A percentile compares a stretch with the other conserved stretches of the same genome.
Evolutionary conservation across 2,797 vertebrate genomes (phyloP).

Genomic region (Simalia tracyae): DNA sequence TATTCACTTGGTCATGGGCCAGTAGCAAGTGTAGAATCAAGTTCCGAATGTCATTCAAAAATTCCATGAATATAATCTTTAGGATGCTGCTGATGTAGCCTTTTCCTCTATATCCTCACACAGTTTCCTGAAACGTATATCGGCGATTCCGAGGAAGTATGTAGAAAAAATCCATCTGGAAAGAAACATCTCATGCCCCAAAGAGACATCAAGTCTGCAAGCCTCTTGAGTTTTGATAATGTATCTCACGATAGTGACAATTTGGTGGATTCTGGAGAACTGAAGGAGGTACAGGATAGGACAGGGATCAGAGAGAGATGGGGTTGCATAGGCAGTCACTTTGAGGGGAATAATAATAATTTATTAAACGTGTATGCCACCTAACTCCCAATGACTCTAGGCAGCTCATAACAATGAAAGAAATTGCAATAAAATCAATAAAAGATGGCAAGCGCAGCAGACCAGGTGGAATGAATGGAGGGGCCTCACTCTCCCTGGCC

Average conservation of each 20-base stretch:
- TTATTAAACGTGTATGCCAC: not conserved
- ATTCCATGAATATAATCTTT: not conserved
- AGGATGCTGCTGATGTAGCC: not conserved
- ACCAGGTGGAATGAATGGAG: not conserved
- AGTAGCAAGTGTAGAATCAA: not conserved
- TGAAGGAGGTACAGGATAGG: not conserved
- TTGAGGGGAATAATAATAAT: not conserved
- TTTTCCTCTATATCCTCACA: not conserved
- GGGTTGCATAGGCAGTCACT: not conserved
- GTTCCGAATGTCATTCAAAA: not conserved
- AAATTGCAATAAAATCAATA: not conserved
- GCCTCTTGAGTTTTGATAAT: not conserved
- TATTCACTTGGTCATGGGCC: not conserved
- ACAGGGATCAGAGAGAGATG: not conserved
- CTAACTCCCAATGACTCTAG: not conserved
- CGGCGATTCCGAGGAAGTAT: slow-evolving; percentile 22
- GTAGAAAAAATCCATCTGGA: not conserved
- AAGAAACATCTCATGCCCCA: not conserved
- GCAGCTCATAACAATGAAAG: not conserved
- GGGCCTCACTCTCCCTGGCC: too few species aligned
- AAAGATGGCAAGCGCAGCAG: not conserved
- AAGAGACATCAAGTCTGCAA: not conserved
- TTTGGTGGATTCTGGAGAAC: not conserved
- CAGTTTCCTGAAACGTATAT: slow-evolving; percentile 34
- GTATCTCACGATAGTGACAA: not conserved